Evolutionary conservation across 2,113 vertebrate species (phyloP).

Genomic region (Pseudolaguvia tuberculata): DNA sequence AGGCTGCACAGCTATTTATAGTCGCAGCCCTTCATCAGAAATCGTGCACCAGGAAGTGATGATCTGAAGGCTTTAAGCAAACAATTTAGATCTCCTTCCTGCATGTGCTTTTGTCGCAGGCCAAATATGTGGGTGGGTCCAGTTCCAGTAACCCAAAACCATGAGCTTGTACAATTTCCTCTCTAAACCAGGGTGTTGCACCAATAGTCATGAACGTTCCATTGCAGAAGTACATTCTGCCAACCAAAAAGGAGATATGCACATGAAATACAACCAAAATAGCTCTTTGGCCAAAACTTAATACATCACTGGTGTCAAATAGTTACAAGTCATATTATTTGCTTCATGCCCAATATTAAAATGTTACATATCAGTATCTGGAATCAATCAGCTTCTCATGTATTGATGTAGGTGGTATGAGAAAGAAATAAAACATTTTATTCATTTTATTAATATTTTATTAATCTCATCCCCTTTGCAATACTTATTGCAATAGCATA

Average conservation of each 20-base stretch:
- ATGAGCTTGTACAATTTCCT: slow-evolving; percentile 59
- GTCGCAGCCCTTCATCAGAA: slow-evolving; percentile 34
- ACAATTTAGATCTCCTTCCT: slow-evolving; percentile 59
- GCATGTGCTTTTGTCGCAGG: slow-evolving; percentile 64
- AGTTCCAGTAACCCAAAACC: slow-evolving; percentile 66
- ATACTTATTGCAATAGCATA: slow-evolving; percentile 33
- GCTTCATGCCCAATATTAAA: not conserved
- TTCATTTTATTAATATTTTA: too few relatives aligned
- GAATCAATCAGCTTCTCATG: not conserved
- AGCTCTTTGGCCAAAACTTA: not conserved
- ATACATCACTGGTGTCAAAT: not conserved
- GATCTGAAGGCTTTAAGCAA: slow-evolving; percentile 51
- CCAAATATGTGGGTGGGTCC: slow-evolving; percentile 73
- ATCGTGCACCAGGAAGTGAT: slow-evolving; percentile 47
- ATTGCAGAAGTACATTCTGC: slow-evolving; percentile 1
- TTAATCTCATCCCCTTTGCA: too few relatives aligned
- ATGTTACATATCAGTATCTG: not conserved
- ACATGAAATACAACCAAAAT: slow-evolving; percentile 12
- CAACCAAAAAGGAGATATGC: slow-evolving; percentile 7
- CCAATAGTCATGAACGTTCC: slow-evolving; percentile 41
- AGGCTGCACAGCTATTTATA: slow-evolving; percentile 44
- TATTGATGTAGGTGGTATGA: too few relatives aligned
- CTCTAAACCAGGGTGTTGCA: slow-evolving; percentile 45
- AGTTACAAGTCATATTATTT: not conserved
- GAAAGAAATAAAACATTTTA: too few relatives aligned